Base-by-base conservation (phyloP, 2,113 vertebrate genomes). In the Hiodon alosoides region DNA sequence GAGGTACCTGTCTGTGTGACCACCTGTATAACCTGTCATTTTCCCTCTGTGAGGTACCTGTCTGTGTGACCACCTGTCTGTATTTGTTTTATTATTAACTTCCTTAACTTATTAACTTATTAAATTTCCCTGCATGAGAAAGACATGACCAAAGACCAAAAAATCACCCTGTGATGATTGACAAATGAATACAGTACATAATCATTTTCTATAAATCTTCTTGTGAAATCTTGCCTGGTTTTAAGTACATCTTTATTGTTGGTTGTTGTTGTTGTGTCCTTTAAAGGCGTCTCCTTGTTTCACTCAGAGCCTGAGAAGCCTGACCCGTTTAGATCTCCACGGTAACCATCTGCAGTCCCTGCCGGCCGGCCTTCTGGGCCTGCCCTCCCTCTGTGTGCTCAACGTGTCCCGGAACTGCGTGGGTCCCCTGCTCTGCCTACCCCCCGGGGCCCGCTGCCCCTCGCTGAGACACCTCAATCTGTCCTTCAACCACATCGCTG, bases 251-350 rank as follows among this genome's bases (percentile, higher is more conserved):
- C 13, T 13, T 75, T 62, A 8, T 9, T 65, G 54, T n/a, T 62
- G 4, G 8, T 53, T 50, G 1, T 73, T 4, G 7, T 11, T 17
- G 2, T 14, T 52, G 7, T 9, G 64, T 2, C 57, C 6, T 74
- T 61, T 69, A 48, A 4, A 58, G 14, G 48, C 10, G 14, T 59
- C 9, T 61, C 5, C 59, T 17, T 60, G 4, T 83, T 51, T 53
- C 46, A 84, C 87, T 60, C 86, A 98, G 97, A 93, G 83, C 77
- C 83, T 99, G 79, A 93, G 82, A 80, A 91, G 90, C 78, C 82
- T 99, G 88, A 95, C 86, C 4, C 93, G 94, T 10, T 86, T 99
- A 86, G 97, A 99, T 87, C 90, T 99, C 77, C 96, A 95, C 81
- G 93, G 91, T 64, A 99, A 99, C 83, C 89, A 84, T 46, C 90